Evolutionary conservation across 2,888 invertebrate genomes (phyloP).

Genomic region (Brachyptera risi): DNA sequence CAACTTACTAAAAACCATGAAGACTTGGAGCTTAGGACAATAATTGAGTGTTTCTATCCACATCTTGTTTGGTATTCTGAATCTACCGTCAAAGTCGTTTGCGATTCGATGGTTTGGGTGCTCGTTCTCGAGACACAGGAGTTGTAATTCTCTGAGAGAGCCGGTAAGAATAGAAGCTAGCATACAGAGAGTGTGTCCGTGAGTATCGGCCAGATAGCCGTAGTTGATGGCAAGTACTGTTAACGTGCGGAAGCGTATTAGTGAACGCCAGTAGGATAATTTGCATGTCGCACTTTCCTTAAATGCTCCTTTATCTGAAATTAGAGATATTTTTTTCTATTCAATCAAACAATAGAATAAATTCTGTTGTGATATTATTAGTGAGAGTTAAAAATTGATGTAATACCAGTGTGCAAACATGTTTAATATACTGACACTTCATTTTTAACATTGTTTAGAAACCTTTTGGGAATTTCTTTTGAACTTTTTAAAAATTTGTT

Average conservation of each 20-base stretch:
- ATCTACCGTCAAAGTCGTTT: conserved; percentile 11
- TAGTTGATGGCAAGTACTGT: conserved; percentile 19
- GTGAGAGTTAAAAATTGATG: background rate
- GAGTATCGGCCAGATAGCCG: background rate
- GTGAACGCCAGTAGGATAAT: conserved; percentile 4
- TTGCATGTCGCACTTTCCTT: conserved; percentile 1
- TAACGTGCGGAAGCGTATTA: conserved; percentile 7
- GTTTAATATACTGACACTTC: too few species aligned
- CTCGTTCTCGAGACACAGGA: background rate
- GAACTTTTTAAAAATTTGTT: too few species aligned
- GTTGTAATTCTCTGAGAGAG: background rate
- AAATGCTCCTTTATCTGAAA: conserved; percentile 10
- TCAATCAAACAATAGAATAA: background rate
- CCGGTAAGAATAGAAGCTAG: background rate
- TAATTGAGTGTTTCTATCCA: background rate
- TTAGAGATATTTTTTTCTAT: too few species aligned
- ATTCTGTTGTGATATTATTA: background rate
- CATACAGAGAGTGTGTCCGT: background rate
- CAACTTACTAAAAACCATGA: conserved; percentile 11
- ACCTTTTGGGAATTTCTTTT: too few species aligned
- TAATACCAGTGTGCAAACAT: too few species aligned
- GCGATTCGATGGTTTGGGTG: background rate
- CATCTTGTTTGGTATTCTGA: background rate
- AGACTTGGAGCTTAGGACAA: background rate
- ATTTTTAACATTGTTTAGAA: too few species aligned